Evolutionary conservation across 2,888 invertebrate species (phyloP), one percentile per base, ranked within the genome.

Genomic region (Polietes domitor): DNA sequence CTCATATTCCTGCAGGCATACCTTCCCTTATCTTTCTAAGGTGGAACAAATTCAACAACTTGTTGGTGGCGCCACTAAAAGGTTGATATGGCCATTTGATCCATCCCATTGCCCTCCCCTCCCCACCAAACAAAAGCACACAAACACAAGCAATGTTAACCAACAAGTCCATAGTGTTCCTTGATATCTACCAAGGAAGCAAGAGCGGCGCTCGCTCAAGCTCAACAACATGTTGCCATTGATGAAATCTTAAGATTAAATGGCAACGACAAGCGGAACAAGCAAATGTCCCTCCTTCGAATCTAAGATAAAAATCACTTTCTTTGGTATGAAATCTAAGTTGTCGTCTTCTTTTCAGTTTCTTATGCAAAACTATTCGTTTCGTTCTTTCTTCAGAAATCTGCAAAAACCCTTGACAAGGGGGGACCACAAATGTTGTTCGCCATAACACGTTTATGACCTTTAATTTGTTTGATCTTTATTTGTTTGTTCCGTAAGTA

Each of bases 21-120:
- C 73, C 3, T 65, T 77, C 81, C 68, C 72, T 50, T 0, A 6
- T n/a, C 19, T 21, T 24, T 17, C 32, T 21, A 71, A 3, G 17
- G 19, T 65, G 19, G 32, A 65, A 65, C 65, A 19, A 65, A 65
- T 37, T 37, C 32, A 9, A 9, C 12, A 37, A 41, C 41, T 10
- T 65, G 32, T 65, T 41, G 65, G 10, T 65, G 65, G 65, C 65
- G 65, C 65, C 65, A 65, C 65, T 41, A 65, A 41, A 63, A 19
- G 28, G 17, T 65, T 37, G 37, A 61, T 75, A 58, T 43, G 61
- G 68, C 58, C 37, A 28, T 78, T 58, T 78, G 19, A 28, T 76
- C 68, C n/a, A n/a, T n/a, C n/a, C n/a, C 15, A 32, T 55, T 55
- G 17, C 6, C 17, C 32, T 72, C 28, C 32, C 32, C 9, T 32